Conservation (phyloP, 2,113 vertebrate genomes). For the Lasiurus cinereus region DNA sequence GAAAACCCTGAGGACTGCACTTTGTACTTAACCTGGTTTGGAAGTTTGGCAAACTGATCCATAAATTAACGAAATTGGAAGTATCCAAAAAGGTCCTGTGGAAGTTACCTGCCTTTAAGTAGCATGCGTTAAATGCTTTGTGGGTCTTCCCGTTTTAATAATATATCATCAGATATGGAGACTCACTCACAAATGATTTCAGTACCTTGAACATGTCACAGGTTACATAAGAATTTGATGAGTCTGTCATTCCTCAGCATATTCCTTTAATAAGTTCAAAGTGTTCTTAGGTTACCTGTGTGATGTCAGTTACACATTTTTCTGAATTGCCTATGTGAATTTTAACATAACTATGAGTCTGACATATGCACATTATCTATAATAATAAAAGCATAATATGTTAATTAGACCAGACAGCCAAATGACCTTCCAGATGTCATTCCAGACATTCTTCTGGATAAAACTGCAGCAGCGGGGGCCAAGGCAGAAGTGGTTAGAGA, state of each 20-base stretch:
- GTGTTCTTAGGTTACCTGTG: conserved; percentile 13
- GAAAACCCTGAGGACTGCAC: neutral
- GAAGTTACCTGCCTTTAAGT: neutral
- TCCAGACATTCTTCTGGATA: no score
- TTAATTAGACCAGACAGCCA: no score
- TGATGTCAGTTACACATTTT: neutral
- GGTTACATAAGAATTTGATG: neutral
- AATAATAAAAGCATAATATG: no score
- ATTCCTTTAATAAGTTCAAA: neutral
- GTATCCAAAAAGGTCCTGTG: neutral
- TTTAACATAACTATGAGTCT: neutral
- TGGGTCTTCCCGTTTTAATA: neutral
- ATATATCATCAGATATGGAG: neutral
- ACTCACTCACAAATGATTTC: neutral
- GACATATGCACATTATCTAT: neutral
- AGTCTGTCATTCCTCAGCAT: neutral
- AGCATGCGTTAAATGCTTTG: neutral
- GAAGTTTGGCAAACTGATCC: conserved; percentile 30
- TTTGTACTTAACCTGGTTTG: conserved; percentile 17
- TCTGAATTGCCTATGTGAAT: neutral
- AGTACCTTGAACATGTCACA: neutral
- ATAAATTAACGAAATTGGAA: neutral
- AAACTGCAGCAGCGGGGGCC: no score
- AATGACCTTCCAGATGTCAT: no score
- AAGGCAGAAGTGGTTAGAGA: no score